Evolutionary conservation across 2,797 vertebrate species (phyloP).

Genomic region (Trachops cirrhosus): DNA sequence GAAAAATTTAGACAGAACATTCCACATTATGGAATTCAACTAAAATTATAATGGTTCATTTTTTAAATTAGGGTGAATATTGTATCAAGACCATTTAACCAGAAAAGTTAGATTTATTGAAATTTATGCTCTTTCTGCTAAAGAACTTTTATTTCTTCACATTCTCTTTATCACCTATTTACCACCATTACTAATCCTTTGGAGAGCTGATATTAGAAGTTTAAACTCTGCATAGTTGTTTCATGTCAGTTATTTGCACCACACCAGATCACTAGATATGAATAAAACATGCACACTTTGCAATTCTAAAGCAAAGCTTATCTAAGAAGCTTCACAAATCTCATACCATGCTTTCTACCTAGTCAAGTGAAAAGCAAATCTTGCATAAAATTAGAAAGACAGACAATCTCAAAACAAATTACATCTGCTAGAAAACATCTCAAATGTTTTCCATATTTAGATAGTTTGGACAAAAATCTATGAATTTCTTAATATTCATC

Average conservation of each 20-base stretch:
- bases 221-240: conserved; percentile 55
- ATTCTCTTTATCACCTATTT: conserved; percentile 37
- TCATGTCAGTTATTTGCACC: conserved; percentile 59
- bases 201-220: conserved; percentile 49
- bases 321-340: conserved; percentile 66
- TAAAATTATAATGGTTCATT: conserved; percentile 3
- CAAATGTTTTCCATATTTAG: conserved; percentile 54
- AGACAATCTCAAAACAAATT: conserved; percentile 72
- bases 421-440: conserved; percentile 62
- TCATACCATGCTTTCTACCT: conserved; percentile 55
- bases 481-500: conserved; percentile 59
- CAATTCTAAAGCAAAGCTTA: conserved; percentile 68
- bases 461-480: conserved; percentile 45
- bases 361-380: conserved; percentile 71
- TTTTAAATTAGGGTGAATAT: conserved; percentile 42
- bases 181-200: conserved; percentile 34
- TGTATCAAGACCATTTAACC: conserved; percentile 17
- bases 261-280: conserved; percentile 67
- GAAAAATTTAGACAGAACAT: conserved; percentile 33
- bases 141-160: conserved; percentile 4
- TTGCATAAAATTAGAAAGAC: conserved; percentile 72
- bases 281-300: conserved; percentile 72
- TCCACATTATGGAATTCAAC: conserved; percentile 22
- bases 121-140: conserved; percentile 20
- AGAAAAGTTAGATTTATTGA: conserved; percentile 30